These are phyloP conservation scores for Nemotelus nigrinus DNA, from an alignment of 2,888 invertebrate species.

Conservation along the genomic window DNA sequence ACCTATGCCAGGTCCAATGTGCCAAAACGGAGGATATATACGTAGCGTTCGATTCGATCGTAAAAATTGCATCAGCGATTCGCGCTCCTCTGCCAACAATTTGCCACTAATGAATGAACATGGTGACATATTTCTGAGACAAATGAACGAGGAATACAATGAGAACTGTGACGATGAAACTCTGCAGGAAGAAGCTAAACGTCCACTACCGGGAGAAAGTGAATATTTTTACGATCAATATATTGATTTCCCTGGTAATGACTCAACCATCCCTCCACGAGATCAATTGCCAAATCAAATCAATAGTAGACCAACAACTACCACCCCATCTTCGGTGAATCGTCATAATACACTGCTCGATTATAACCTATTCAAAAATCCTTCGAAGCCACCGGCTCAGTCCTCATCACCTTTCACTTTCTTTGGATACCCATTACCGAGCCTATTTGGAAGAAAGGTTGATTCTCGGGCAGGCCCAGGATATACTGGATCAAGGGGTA, in stretches of 20 bases:
- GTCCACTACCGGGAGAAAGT: slow-evolving; percentile 78
- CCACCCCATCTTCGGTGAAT: slow-evolving; percentile 69
- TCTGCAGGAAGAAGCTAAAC: slow-evolving; percentile 67
- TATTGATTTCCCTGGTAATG: slow-evolving; percentile 79
- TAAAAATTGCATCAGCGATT: slow-evolving; percentile 70
- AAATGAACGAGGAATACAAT: slow-evolving; percentile 66
- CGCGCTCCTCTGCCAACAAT: slow-evolving; percentile 59
- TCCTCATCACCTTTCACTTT: slow-evolving; percentile 76
- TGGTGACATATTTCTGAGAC: slow-evolving; percentile 73
- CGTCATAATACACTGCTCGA: slow-evolving; percentile 64
- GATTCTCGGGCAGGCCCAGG: slow-evolving; percentile 55
- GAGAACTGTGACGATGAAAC: slow-evolving; percentile 66
- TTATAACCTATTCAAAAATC: slow-evolving; percentile 61
- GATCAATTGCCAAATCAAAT: slow-evolving; percentile 48
- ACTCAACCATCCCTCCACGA: slow-evolving; percentile 60
- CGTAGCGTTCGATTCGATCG: slow-evolving; percentile 77
- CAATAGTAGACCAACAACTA: slow-evolving; percentile 62
- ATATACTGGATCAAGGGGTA: slow-evolving; percentile 53
- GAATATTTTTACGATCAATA: slow-evolving; percentile 88
- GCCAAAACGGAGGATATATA: slow-evolving; percentile 81
- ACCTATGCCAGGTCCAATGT: slow-evolving; percentile 75
- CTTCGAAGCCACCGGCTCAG: slow-evolving; percentile 53
- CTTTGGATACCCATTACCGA: slow-evolving; percentile 84
- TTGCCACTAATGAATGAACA: slow-evolving; percentile 74
- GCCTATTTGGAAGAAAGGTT: slow-evolving; percentile 69